Percentiles rank a stretch among this genome's conserved stretches.
Conservation (phyloP, 1,140 invertebrate genomes). For the Drosophila yakuba region DNA sequence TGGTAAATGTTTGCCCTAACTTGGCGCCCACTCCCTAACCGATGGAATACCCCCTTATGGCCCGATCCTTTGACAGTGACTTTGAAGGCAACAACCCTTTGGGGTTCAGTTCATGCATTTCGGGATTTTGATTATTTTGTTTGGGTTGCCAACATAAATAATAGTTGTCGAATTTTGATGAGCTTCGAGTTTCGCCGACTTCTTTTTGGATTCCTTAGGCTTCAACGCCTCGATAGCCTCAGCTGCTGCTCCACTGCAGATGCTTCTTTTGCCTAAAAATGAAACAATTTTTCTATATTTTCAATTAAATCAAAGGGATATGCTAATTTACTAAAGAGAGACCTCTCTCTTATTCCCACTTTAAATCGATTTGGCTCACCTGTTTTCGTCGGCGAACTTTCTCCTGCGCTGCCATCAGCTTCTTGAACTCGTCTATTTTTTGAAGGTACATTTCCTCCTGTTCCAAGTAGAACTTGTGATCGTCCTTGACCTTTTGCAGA, state of each 20-base stretch:
- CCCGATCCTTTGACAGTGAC: constrained; percentile 49
- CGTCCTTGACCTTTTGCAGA: constrained; percentile 47
- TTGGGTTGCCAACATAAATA: constrained; percentile 67
- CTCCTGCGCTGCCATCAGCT: constrained; percentile 16
- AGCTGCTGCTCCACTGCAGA: not conserved
- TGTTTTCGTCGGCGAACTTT: constrained; percentile 1
- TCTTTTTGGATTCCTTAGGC: constrained; percentile 10
- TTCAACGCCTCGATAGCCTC: not conserved
- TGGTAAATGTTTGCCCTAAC: constrained; percentile 71
- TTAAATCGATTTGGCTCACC: not conserved
- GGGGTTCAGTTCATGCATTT: constrained; percentile 41
- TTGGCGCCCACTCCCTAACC: constrained; percentile 8
- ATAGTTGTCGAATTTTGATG: constrained; percentile 26
- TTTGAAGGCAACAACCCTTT: constrained; percentile 49
- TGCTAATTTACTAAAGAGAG: too few species aligned
- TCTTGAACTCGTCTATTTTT: constrained; percentile 29
- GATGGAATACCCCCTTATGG: not conserved
- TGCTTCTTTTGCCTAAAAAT: not conserved
- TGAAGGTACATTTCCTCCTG: constrained; percentile 36
- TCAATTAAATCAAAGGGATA: too few species aligned
- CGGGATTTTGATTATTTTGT: constrained; percentile 45
- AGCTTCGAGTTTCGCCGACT: constrained; percentile 20
- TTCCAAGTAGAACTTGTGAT: constrained; percentile 34
- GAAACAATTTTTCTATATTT: not conserved
- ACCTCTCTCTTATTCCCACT: too few species aligned